phyloP scores from a whole-genome alignment of 2,113 vertebrate genomes.

The Donacobius atricapilla region DNA sequence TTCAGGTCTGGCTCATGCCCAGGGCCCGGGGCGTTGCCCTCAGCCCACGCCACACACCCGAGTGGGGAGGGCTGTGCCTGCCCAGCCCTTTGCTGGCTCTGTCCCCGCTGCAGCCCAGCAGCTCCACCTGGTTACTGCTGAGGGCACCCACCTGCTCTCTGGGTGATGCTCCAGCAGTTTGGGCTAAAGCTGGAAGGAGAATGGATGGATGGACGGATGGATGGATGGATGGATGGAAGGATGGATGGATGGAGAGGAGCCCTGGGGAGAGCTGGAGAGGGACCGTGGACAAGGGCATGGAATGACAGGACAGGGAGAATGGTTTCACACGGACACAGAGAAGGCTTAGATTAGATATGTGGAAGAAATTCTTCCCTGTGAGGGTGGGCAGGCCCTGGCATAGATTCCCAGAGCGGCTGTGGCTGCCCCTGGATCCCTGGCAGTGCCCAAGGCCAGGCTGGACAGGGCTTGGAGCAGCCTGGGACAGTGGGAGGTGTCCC shows the following conservation, averaged over 20 bases:
- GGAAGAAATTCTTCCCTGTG: background rate
- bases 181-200: background rate
- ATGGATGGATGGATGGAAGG: no score
- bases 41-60: fast-evolving
- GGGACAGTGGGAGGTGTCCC: background rate
- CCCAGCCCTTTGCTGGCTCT: background rate
- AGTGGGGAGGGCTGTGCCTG: background rate
- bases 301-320: background rate
- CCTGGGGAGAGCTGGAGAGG: background rate
- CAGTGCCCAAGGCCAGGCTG: background rate
- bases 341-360: background rate
- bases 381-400: background rate
- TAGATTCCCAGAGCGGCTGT: background rate
- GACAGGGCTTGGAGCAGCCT: background rate
- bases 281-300: background rate
- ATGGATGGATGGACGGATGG: background rate
- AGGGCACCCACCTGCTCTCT: background rate
- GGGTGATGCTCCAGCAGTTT: fast-evolving
- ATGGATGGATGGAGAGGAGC: background rate
- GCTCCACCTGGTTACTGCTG: background rate
- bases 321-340: background rate
- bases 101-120: background rate
- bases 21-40: fast-evolving
- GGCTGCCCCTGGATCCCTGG: background rate
- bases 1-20: background rate